Evolutionary conservation across 2,888 invertebrate genomes (phyloP).

Genomic region (Hydraecia micacea): DNA sequence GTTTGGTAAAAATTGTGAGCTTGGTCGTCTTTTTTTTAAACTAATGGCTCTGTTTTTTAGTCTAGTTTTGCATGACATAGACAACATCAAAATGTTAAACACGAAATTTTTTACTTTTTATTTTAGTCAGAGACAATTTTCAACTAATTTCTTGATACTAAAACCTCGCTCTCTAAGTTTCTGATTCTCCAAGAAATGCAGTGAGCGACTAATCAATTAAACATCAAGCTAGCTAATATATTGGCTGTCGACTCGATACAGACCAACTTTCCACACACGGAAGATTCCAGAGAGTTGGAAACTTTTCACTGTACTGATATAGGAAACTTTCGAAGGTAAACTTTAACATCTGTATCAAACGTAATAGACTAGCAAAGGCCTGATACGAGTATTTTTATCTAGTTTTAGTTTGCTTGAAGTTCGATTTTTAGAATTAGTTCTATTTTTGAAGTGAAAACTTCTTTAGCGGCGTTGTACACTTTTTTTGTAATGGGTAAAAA

Average conservation of each 20-base stretch:
- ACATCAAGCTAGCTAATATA: conserved; percentile 18
- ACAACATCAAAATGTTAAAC: background rate
- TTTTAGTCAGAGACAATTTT: background rate
- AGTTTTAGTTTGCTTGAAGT: conserved; percentile 23
- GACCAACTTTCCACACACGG: conserved; percentile 22
- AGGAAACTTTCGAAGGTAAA: conserved; percentile 43
- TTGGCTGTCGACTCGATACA: conserved; percentile 11
- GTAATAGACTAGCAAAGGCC: conserved; percentile 51
- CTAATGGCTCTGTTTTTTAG: background rate
- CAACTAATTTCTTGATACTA: background rate
- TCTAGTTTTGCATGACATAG: background rate
- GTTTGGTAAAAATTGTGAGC: too few species aligned
- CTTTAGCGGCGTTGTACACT: too few species aligned
- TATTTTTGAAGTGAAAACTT: too few species aligned
- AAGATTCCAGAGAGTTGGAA: conserved; percentile 46
- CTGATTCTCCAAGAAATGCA: conserved; percentile 11
- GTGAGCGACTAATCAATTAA: conserved; percentile 30
- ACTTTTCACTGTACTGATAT: conserved; percentile 47
- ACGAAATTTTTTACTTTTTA: background rate
- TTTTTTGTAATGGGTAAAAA: too few species aligned
- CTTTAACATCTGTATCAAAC: conserved; percentile 61
- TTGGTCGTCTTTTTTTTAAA: too few species aligned
- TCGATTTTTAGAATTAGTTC: background rate
- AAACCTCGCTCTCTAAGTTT: background rate
- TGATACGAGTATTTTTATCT: conserved; percentile 41